Evolutionary conservation across 2,113 vertebrate species (phyloP), one percentile per base, ranked within the genome.

Genomic region (Amblyopsis rosae): DNA sequence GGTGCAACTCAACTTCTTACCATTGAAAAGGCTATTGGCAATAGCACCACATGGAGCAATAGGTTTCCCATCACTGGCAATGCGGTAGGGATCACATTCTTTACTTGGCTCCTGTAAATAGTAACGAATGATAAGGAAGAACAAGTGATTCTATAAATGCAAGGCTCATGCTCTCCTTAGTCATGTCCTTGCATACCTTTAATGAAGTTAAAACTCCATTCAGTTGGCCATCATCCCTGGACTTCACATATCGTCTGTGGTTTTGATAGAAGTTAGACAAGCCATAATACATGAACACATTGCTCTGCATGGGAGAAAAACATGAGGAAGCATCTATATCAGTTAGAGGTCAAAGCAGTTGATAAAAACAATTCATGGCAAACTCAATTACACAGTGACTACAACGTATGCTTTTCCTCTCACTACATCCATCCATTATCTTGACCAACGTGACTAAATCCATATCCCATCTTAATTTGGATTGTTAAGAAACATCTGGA

Each of bases 181-280:
- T 50, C 6, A 48, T 47, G 5, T 62, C n/a, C 12, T 6, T 12
- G 60, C 45, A 8, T 92, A 98, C 98, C 83, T 12, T 87, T 50
- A 99, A 91, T 32, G 95, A 93, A 15, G 65, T 71, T 59, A 59
- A 70, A 78, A 95, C 94, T 60, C 98, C 97, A 59, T 99, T 98
- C 61, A 99, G 86, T 46, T 99, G 98, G 81, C 96, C 95, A 87
- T 99, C 98, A 89, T 99, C 98, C 80, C 97, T 94, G 71, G 98
- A 99, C 66, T 99, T 99, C 72, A 98, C 96, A 0, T 99, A 99
- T 33, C 96, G 96, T 57, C 98, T 94, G 83, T 99, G 98, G 86
- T 99, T 99, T 88, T 99, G 98, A 83, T 99, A 99, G 88, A 99
- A 99, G 95, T 99, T 99, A 75, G 97, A 98, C 50, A 99, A 87